These are phyloP conservation scores for Piaya cayana DNA, from an alignment of 2,113 vertebrate species.

Conservation along the genomic window DNA sequence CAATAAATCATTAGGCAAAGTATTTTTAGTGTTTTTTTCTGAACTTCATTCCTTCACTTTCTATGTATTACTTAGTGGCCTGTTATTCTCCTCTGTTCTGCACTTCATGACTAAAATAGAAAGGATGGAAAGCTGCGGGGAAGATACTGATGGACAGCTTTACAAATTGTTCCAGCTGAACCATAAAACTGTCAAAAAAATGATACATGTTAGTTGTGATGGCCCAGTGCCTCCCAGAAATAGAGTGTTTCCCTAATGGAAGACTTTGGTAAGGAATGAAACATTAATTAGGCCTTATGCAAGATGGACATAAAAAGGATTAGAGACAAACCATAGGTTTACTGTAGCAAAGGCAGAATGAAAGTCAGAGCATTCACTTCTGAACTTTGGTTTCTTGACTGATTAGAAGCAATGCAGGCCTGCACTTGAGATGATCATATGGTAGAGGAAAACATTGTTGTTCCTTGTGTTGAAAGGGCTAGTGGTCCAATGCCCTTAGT, in stretches of 20 bases:
- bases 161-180: conserved; percentile 69
- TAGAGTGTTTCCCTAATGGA: conserved; percentile 59
- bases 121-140: conserved; percentile 14
- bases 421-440: background rate
- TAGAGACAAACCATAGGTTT: conserved; percentile 7
- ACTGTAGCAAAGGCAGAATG: background rate
- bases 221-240: conserved; percentile 44
- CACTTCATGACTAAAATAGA: conserved; percentile 57
- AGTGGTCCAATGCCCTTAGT: background rate
- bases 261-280: conserved; percentile 57
- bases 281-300: conserved; percentile 54
- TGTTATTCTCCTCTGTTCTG: background rate
- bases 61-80: conserved; percentile 18
- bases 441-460: background rate
- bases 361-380: background rate
- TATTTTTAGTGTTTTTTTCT: background rate
- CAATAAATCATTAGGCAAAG: conserved; percentile 8
- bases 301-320: background rate
- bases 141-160: conserved; percentile 62
- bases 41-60: conserved; percentile 7
- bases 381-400: background rate
- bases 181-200: conserved; percentile 73
- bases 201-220: conserved; percentile 53
- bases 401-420: background rate
- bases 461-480: background rate